Evolutionary conservation across 2,113 vertebrate species (phyloP).

Genomic region (Rousettus leschenaultii): DNA sequence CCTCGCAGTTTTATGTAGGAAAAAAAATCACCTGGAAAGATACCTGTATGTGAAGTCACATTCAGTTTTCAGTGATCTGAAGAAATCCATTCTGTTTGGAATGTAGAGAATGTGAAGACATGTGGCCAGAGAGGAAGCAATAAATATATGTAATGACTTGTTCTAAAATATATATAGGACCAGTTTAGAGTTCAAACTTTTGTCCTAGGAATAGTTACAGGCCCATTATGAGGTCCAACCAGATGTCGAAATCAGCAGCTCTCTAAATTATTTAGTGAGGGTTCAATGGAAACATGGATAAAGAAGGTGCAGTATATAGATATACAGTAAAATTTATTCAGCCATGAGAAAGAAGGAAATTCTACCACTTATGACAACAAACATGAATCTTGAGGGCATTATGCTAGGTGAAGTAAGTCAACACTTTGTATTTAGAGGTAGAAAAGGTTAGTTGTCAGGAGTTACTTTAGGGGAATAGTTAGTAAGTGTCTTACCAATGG

Average conservation of each 20-base stretch:
- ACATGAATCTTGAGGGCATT: neutral
- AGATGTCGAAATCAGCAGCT: neutral
- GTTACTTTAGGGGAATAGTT: no score
- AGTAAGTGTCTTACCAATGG: no score
- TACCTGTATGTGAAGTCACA: neutral
- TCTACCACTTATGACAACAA: neutral
- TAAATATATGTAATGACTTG: neutral
- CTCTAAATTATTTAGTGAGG: neutral
- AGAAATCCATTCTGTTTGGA: neutral
- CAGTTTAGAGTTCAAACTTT: neutral
- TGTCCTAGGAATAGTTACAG: neutral
- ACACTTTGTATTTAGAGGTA: no score
- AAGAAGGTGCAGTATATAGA: no score
- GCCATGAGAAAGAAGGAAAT: neutral
- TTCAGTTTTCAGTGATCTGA: neutral
- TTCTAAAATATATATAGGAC: neutral
- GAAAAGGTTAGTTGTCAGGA: no score
- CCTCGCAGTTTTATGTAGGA: neutral
- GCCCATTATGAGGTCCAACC: neutral
- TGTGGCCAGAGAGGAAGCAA: neutral
- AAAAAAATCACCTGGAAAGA: neutral
- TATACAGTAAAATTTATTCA: no score
- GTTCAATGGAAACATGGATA: no score
- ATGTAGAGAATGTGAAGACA: neutral
- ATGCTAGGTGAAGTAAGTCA: neutral